Evolutionary conservation across 2,888 invertebrate species (phyloP).

Genomic region (Autographa pulchrina): DNA sequence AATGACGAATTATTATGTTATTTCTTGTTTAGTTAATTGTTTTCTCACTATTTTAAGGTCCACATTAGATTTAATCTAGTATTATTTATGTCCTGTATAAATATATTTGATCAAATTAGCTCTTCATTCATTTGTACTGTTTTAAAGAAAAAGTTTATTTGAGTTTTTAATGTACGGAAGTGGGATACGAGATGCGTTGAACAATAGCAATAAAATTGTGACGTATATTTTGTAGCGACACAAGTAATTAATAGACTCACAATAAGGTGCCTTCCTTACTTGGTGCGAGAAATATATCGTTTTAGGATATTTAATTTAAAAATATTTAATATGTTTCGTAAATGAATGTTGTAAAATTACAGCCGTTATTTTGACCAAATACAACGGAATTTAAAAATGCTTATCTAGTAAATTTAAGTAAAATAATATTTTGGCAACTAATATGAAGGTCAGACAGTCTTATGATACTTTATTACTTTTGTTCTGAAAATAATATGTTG

Average conservation of each 20-base stretch:
- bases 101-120: conserved; percentile 50
- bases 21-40: conserved; percentile 47
- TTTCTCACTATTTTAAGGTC: conserved; percentile 69
- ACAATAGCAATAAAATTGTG: conserved; percentile 28
- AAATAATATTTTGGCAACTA: not conserved
- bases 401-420: not conserved
- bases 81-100: conserved; percentile 57
- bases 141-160: not conserved
- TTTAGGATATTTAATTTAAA: conserved; percentile 40
- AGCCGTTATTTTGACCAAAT: not conserved
- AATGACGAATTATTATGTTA: conserved; percentile 43
- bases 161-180: not conserved
- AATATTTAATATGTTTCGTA: conserved; percentile 34
- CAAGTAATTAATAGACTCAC: conserved; percentile 24
- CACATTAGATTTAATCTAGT: conserved; percentile 68
- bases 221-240: conserved; percentile 14
- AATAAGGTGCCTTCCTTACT: conserved; percentile 69
- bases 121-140: not conserved
- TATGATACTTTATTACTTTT: not conserved
- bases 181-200: conserved; percentile 15
- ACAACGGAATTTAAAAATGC: not conserved
- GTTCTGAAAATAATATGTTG: not conserved
- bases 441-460: not conserved
- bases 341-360: conserved; percentile 15
- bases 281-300: conserved; percentile 64